Percentiles rank a stretch among this genome's conserved stretches.
phyloP scores from a whole-genome alignment of 2,113 vertebrate species.

The Gracilinanus agilis region DNA sequence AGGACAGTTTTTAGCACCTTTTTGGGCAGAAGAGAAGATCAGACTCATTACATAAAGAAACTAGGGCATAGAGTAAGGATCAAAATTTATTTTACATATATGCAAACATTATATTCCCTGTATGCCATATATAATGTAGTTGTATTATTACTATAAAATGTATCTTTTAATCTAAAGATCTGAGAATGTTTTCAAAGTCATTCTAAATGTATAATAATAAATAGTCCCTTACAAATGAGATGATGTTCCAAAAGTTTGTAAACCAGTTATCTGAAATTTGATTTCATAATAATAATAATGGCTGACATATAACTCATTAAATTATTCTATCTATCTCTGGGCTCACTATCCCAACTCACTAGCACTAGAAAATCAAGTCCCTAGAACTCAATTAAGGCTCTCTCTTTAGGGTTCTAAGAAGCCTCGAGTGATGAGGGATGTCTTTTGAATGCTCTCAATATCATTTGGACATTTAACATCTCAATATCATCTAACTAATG shows the following conservation, averaged over 20 bases:
- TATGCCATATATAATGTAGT: neutral
- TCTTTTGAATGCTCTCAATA: neutral
- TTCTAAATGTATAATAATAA: neutral
- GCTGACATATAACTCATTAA: neutral
- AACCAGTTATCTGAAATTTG: neutral
- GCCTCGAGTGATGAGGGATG: neutral
- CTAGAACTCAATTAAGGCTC: neutral
- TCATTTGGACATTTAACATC: neutral
- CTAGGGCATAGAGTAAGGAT: neutral
- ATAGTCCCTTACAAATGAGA: neutral
- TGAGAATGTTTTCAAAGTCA: neutral
- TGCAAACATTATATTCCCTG: neutral
- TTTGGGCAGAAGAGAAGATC: neutral
- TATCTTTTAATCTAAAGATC: neutral
- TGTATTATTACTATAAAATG: neutral
- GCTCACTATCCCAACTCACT: neutral
- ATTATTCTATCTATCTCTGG: neutral
- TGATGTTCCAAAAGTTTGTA: neutral
- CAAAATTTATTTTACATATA: conserved; percentile 11
- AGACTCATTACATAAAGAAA: neutral
- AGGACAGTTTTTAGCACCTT: neutral
- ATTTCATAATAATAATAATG: neutral
- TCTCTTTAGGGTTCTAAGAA: neutral
- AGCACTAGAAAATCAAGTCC: neutral
- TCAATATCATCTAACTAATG: neutral